A percentile compares a stretch with the other conserved stretches of the same genome.
These are phyloP conservation scores for Irena cyanogastra DNA, from an alignment of 2,113 vertebrate species.

Conservation along the genomic window DNA sequence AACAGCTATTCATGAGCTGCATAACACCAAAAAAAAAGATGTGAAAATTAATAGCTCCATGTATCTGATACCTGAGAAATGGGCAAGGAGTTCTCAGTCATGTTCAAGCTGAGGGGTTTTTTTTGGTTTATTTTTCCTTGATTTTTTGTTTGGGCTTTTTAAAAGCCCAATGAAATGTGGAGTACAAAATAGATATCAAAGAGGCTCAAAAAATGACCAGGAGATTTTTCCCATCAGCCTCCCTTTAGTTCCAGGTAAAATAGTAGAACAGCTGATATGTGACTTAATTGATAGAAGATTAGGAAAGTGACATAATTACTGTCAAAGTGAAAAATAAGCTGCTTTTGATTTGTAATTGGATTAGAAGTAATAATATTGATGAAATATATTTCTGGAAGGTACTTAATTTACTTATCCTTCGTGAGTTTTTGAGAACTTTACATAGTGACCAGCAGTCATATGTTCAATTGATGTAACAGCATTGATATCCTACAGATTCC, in stretches of 20 bases:
- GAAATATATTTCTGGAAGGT: neutral
- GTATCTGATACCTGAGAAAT: neutral
- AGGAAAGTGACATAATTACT: neutral
- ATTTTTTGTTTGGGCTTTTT: neutral
- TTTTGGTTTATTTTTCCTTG: neutral
- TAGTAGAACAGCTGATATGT: neutral
- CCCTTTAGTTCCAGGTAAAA: neutral
- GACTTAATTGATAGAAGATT: neutral
- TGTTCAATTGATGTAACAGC: neutral
- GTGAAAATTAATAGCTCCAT: neutral
- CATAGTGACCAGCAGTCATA: neutral
- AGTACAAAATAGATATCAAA: neutral
- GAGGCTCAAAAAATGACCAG: neutral
- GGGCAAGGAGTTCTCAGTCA: neutral
- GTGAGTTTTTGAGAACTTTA: neutral
- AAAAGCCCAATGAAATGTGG: neutral
- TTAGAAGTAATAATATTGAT: neutral
- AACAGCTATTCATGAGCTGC: neutral
- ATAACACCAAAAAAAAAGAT: neutral
- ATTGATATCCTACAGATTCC: neutral
- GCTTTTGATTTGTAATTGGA: neutral
- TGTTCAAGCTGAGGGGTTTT: neutral
- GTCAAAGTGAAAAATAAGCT: neutral
- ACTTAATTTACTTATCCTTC: neutral
- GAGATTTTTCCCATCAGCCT: neutral